Conservation (phyloP, 1,140 invertebrate species). For the Nasonia giraulti region DNA sequence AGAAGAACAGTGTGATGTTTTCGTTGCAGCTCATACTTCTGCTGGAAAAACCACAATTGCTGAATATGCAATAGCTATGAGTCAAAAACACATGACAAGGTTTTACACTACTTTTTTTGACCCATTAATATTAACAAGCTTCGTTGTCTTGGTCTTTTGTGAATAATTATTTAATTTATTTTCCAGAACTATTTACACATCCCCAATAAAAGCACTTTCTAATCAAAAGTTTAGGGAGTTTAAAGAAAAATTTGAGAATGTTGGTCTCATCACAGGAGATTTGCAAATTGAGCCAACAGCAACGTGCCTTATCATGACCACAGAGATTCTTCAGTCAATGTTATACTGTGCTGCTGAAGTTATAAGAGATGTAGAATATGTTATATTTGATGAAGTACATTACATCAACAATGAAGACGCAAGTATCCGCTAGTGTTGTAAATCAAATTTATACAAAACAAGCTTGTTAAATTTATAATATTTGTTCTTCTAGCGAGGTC, state of each 20-base stretch:
- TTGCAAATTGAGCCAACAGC: constrained; percentile 96
- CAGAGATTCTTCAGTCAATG: constrained; percentile 98
- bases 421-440: constrained; percentile 55
- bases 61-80: constrained; percentile 97
- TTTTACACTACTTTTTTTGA: constrained; percentile 60
- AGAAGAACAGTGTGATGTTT: constrained; percentile 95
- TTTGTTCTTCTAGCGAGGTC: constrained; percentile 82
- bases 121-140: neutral
- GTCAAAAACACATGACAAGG: constrained; percentile 93
- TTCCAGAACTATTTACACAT: constrained; percentile 95
- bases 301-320: constrained; percentile 98
- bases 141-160: neutral
- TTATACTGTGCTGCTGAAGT: constrained; percentile 96
- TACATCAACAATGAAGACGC: constrained; percentile 98
- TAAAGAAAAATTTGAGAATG: constrained; percentile 92
- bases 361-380: constrained; percentile 97
- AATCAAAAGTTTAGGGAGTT: constrained; percentile 99
- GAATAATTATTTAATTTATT: constrained; percentile 51
- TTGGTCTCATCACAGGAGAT: constrained; percentile 96
- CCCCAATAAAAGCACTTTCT: constrained; percentile 98
- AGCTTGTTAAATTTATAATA: neutral
- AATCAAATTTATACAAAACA: constrained; percentile 19
- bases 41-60: constrained; percentile 99
- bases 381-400: constrained; percentile 99
- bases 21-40: constrained; percentile 99